These are phyloP conservation scores for Cynoglossus semilaevis DNA, from an alignment of 2,113 vertebrate genomes.

Conservation along the genomic window DNA sequence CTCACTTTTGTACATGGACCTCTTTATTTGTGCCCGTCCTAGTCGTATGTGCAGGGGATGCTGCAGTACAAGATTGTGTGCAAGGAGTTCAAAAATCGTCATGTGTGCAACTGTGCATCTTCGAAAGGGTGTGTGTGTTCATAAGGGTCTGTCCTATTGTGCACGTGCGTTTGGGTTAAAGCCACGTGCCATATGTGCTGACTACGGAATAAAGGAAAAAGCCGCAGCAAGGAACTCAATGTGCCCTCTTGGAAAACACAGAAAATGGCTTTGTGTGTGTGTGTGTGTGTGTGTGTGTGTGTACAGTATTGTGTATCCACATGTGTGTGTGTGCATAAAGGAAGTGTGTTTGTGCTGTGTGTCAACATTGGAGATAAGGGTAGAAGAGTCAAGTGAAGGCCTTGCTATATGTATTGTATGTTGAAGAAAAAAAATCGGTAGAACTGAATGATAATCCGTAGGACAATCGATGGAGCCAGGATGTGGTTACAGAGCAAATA, in stretches of 20 bases:
- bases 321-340: background rate
- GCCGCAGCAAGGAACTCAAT: conserved; percentile 52
- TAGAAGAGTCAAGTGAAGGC: background rate
- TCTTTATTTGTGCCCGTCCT: conserved; percentile 8
- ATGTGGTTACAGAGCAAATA: no score
- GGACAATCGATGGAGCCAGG: no score
- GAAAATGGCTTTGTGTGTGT: conserved; percentile 40
- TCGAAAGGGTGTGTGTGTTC: conserved; percentile 8
- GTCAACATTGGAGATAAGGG: conserved; percentile 29
- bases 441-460: no score
- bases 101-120: conserved; percentile 7
- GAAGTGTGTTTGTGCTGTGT: conserved; percentile 2
- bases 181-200: conserved; percentile 60
- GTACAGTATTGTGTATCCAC: background rate
- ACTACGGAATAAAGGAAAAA: conserved; percentile 54
- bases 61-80: conserved; percentile 30
- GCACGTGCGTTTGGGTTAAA: conserved; percentile 53
- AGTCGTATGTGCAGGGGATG: conserved; percentile 29
- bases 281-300: conserved; percentile 5
- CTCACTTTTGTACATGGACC: conserved; percentile 3
- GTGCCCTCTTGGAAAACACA: conserved; percentile 45
- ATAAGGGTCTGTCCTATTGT: conserved; percentile 14
- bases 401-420: no score
- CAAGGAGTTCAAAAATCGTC: conserved; percentile 13
- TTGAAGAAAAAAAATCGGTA: no score